A percentile compares a stretch with the other conserved stretches of the same genome.
These are phyloP conservation scores for Diplolepis rosae DNA, from an alignment of 2,888 invertebrate genomes.

Conservation along the genomic window DNA sequence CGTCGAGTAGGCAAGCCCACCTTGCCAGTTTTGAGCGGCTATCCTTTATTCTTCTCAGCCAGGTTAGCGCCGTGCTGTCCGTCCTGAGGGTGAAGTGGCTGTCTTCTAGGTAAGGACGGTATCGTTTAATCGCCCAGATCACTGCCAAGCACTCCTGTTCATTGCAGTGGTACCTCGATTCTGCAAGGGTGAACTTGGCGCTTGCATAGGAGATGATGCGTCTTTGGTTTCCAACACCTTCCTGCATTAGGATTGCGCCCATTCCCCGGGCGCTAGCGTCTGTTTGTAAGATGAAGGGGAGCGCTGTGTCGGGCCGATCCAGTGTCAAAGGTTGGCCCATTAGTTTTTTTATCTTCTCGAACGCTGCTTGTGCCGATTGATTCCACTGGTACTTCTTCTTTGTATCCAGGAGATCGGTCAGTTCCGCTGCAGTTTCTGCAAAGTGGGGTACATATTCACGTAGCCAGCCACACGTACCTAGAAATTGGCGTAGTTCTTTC, in stretches of 20 bases:
- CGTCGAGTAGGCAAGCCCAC: neutral
- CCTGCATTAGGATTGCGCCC: conserved; percentile 16
- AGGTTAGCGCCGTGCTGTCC: too few relatives aligned
- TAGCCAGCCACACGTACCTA: conserved; percentile 39
- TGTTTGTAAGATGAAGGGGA: conserved; percentile 22
- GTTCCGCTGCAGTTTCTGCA: neutral
- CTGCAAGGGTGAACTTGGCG: conserved; percentile 33
- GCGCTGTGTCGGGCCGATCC: conserved; percentile 13
- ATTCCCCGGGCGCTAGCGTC: conserved; percentile 30
- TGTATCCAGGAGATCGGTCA: neutral
- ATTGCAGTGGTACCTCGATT: conserved; percentile 39
- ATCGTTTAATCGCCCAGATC: conserved; percentile 38
- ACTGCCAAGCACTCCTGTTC: conserved; percentile 43
- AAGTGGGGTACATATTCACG: conserved; percentile 2
- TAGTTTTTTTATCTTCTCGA: conserved; percentile 5
- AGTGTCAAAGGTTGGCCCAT: neutral
- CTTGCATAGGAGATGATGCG: conserved; percentile 35
- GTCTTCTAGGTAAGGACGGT: conserved; percentile 38
- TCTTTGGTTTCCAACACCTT: neutral
- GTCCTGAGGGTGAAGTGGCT: conserved; percentile 8
- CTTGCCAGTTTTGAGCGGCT: neutral
- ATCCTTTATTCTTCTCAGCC: too few relatives aligned
- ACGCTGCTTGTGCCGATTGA: neutral
- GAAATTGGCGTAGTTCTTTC: neutral
- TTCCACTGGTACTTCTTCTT: conserved; percentile 30